Percentiles rank a stretch among this genome's conserved stretches.
Evolutionary conservation across 2,113 vertebrate species (phyloP).

Genomic region (Microtus richardsoni): DNA sequence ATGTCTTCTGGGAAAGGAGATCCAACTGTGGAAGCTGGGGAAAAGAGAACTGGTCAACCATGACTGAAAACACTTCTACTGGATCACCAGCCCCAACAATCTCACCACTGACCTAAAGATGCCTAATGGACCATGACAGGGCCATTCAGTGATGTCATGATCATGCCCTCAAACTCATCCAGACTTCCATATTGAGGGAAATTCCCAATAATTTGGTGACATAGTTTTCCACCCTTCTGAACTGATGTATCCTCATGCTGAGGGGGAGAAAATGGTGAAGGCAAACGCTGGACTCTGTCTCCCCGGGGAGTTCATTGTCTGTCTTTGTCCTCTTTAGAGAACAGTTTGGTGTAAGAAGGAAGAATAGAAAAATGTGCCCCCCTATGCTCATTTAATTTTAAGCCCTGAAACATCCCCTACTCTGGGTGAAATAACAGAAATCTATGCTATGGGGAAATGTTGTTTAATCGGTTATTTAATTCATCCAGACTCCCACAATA

Average conservation of each 20-base stretch:
- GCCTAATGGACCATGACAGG: too few relatives aligned
- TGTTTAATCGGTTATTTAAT: neutral
- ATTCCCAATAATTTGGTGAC: too few relatives aligned
- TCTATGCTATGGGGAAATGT: neutral
- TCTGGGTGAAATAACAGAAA: neutral
- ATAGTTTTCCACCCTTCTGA: neutral
- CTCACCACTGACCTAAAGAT: too few relatives aligned
- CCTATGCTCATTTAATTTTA: neutral
- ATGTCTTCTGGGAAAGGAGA: neutral
- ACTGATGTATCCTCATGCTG: accelerated
- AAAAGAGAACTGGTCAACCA: accelerated
- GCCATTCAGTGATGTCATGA: accelerated
- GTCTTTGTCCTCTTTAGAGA: neutral
- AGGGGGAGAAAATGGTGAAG: neutral
- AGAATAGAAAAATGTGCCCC: neutral
- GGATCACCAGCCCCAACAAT: accelerated
- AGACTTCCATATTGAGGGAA: too few relatives aligned
- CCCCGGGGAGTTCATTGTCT: neutral
- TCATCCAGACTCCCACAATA: neutral
- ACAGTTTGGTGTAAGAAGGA: neutral
- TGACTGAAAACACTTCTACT: neutral
- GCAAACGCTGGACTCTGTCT: accelerated
- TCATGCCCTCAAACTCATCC: accelerated
- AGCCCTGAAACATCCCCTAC: neutral
- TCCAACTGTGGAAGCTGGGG: too few relatives aligned